A percentile compares a stretch with the other conserved stretches of the same genome.
phyloP scores from a whole-genome alignment of 2,888 invertebrate genomes.

The Cantharis lateralis region DNA sequence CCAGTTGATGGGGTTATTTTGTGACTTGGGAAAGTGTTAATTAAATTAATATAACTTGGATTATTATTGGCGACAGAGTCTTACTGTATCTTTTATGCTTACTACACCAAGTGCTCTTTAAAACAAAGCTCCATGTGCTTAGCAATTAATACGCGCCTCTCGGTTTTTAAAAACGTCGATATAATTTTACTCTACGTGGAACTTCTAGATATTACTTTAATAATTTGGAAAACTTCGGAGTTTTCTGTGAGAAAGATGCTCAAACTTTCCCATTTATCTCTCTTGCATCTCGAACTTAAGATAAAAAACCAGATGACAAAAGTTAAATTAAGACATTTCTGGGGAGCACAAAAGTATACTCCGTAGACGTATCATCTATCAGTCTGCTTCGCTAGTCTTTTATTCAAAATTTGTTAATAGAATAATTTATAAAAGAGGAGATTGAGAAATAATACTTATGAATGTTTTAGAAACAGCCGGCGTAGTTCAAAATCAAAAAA shows the following conservation, averaged over 20 bases:
- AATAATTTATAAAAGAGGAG: too few species aligned
- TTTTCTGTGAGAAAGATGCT: neutral
- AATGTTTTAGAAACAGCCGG: too few species aligned
- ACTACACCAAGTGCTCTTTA: neutral
- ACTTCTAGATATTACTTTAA: neutral
- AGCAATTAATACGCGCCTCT: neutral
- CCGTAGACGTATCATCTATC: neutral
- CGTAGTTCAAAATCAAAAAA: too few species aligned
- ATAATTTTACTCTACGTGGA: neutral
- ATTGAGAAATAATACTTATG: too few species aligned
- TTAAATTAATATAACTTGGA: neutral
- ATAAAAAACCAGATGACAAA: neutral
- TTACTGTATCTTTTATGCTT: neutral
- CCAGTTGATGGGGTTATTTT: neutral
- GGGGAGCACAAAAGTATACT: too few species aligned
- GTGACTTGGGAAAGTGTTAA: neutral
- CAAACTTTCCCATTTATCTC: neutral
- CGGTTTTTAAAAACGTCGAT: neutral
- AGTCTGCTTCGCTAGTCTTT: neutral
- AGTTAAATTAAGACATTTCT: neutral
- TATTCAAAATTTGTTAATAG: neutral
- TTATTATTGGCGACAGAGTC: neutral
- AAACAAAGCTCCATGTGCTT: neutral
- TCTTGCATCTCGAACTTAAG: neutral
- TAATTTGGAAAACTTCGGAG: neutral